Base-by-base conservation (phyloP, 2,888 invertebrate species). In the Galerucella nymphaeae region DNA sequence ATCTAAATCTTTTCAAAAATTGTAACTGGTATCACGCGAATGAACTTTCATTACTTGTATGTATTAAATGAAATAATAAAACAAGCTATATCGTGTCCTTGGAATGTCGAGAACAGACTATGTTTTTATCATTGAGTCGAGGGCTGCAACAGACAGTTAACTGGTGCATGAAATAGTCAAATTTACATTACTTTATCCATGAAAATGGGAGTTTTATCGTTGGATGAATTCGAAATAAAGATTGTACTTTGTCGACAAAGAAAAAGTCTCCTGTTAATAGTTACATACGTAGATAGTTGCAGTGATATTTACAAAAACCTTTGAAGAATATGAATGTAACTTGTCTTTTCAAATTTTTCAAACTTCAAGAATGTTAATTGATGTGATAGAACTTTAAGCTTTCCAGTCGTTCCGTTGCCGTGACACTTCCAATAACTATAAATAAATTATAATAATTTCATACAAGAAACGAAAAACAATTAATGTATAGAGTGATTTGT, bases 91-190 rank as follows among this genome's bases (percentile, higher is more conserved):
- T 57, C 57, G 55, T 57, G 61, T 62, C 61, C 45, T 18, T 20
- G n/a, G 23, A 18, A 50, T 38, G 70, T 70, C 70, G 63, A 45
- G 42, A 59, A 57, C 70, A 70, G 63, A 57, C 63, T 63, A 42
- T 42, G 57, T 67, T 68, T 65, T 66, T 68, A 58, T 67, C 64
- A 58, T 67, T 55, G 64, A 67, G 66, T 45, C 58, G 55, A 30
- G 55, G 48, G 23, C 42, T 72, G 72, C 55, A 63, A 63, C 38
- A 55, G 72, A 72, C 72, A 72, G 67, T 50, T 68, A 55, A 67
- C 63, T 67, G 72, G 63, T 67, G 67, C 62, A 67, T 67, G 48
- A 55, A 45, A 16, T 70, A 63, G 70, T 70, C 70, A 64, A 70
- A 63, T 69, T 70, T 57, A 63, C 64, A 55, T 57, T 41, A 63